Conservation (phyloP, 2,888 invertebrate genomes). For the Phania funesta region DNA sequence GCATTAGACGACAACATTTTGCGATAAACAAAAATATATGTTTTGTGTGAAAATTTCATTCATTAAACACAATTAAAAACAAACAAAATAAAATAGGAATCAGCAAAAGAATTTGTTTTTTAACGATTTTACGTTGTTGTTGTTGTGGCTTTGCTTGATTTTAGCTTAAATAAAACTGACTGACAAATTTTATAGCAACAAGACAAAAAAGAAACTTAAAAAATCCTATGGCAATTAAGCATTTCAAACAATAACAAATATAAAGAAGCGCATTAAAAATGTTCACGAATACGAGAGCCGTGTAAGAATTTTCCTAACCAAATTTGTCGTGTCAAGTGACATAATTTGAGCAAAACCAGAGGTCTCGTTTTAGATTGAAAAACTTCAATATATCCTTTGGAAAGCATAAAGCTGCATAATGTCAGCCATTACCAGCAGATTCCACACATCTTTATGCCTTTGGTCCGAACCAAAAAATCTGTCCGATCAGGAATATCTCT, state of each 20-base stretch:
- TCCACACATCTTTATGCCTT: no score
- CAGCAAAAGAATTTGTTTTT: not conserved
- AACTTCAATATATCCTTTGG: no score
- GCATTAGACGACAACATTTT: conserved; percentile 48
- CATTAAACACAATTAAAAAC: conserved; percentile 56
- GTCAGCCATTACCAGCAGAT: no score
- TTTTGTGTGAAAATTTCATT: conserved; percentile 65
- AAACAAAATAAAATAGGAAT: not conserved
- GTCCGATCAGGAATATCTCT: no score
- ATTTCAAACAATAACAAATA: conserved; percentile 39
- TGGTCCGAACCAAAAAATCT: no score
- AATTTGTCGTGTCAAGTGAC: no score
- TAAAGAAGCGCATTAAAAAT: conserved; percentile 15
- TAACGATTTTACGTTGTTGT: conserved; percentile 26
- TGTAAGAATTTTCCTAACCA: not conserved
- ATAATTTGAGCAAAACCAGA: no score
- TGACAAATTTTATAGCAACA: conserved; percentile 47
- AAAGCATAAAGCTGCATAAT: no score
- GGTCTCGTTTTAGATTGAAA: no score
- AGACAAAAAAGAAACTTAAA: conserved; percentile 26
- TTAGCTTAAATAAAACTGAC: conserved; percentile 31
- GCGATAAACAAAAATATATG: conserved; percentile 41
- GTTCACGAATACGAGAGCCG: not conserved
- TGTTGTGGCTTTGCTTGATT: conserved; percentile 2
- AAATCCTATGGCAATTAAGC: conserved; percentile 60